Base-by-base conservation (phyloP, 2,113 vertebrate species). In the Platysteira castanea region DNA sequence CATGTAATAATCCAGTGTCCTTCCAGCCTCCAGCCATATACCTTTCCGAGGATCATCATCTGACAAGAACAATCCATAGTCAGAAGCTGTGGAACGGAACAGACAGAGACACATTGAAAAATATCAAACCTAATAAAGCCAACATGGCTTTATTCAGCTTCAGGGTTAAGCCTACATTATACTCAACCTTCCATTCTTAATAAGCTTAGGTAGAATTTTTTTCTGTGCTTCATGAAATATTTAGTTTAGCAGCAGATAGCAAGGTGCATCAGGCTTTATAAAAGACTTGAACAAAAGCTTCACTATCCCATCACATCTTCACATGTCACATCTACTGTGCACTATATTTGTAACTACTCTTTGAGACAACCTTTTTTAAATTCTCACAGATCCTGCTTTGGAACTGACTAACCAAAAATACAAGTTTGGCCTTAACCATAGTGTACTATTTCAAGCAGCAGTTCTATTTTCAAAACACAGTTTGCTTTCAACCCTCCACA, bases 1-100 rank as follows among this genome's bases (percentile, higher is more conserved):
- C 99, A 99, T 99, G 97, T 99, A 99, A 96, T 99, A 99, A 98
- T 99, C 99, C 97, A 99, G 97, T 3, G 99, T 99, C 93, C 99
- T 98, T 77, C 99, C 99, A 27, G 99, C 99, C 95, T 99, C 99
- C 83, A 99, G 97, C 99, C 99, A 99, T 96, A 99, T 99, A 93
- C 99, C 99, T 98, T 99, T 99, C 42, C 99, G 98, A 53, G 99
- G 99, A 96, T 99, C 99, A 67, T 99, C 99, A 84, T 99, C 99
- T 11, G 99, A 99, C 59, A 99, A 97, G 96, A 99, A 99, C 50
- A 99, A 97, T 52, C 99, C 99, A 71, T 99, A 99, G 97, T 99
- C 99, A 39, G 99, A 99, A 47, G 99, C 99, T 99, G 97, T n/a
- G 97, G 96, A 91, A 97, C 42, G 95, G 85, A 75, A 91, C 39